Conservation (phyloP, 2,888 invertebrate genomes). For the Phyllotreta striolata region DNA sequence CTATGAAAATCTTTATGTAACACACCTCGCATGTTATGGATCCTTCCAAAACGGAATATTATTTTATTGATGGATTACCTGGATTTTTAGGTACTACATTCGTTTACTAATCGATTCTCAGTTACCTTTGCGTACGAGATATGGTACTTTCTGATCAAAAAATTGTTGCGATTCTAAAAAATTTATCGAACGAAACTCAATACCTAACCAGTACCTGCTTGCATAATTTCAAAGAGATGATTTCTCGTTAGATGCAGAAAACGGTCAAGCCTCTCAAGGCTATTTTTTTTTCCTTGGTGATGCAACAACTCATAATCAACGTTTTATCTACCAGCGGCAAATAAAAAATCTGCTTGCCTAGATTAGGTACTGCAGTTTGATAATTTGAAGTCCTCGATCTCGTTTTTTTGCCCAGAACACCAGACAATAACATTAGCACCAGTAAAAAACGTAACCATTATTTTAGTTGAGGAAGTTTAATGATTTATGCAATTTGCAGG, state of each 20-base stretch:
- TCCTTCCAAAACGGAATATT: constrained; percentile 8
- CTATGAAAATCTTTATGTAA: constrained; percentile 53
- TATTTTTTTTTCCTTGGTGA: constrained; percentile 30
- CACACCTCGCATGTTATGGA: constrained; percentile 47
- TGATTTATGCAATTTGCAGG: no score
- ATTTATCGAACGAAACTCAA: neutral
- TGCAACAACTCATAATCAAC: constrained; percentile 31
- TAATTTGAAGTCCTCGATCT: constrained; percentile 24
- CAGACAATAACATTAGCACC: no score
- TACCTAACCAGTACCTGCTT: constrained; percentile 19
- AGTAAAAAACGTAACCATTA: no score
- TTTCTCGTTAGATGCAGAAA: constrained; percentile 21
- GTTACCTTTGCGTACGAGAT: no score
- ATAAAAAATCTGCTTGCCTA: constrained; percentile 26
- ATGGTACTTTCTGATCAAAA: no score
- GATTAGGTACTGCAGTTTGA: constrained; percentile 20
- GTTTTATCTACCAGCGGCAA: constrained; percentile 24
- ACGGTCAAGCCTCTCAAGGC: constrained; percentile 30
- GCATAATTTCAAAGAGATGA: constrained; percentile 24
- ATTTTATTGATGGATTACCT: no score
- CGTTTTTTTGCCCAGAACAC: neutral
- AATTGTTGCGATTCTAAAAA: neutral
- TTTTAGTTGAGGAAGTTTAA: no score
- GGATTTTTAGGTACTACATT: no score
- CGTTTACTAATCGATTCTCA: no score